Evolutionary conservation across 2,797 vertebrate species (phyloP), one percentile per base, ranked within the genome.

Genomic region (Synanceia verrucosa): DNA sequence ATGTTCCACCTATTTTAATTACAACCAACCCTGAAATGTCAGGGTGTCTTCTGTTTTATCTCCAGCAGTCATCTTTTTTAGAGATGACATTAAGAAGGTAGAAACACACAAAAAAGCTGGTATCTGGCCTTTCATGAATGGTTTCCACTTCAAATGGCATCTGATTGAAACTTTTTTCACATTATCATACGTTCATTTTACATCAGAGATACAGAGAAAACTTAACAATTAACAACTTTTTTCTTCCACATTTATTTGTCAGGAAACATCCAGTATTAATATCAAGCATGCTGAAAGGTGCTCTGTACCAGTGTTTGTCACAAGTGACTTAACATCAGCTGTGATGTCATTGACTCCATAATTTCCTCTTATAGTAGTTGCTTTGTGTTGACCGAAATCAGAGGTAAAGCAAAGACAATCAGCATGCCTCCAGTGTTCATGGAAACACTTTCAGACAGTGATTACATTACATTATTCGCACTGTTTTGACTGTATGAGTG

Each of bases 391-490:
- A n/a, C n/a, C n/a, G n/a, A 18, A 23, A 63, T 57, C 52, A 37
- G 29, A 50, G 5, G 21, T 29, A 24, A 61, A 24, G 9, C 2
- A 23, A 43, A 28, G 12, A 18, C 2, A 2, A 43, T 21, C 7
- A 12, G 16, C 36, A 36, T 24, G 4, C 8, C 21, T 47, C 1
- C 0, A 65, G 12, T 46, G 7, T 13, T 66, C 1, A 24, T n/a
- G 16, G 18, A 33, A 39, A 28, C 33, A 41, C 24, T 31, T 36
- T 89, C 77, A 92, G 51, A 86, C 81, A 0, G 81, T 85, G 39
- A 81, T 92, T 2, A 83, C 55, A 24, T 88, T 86, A n/a, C n/a
- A n/a, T n/a, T 6, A 88, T 88, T 89, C 3, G 58, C 51, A 7
- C 89, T 89, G 34, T 39, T 89, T 41, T 89, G 87, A 37, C 71